Evolutionary conservation across 1,140 invertebrate genomes (phyloP), one percentile per base, ranked within the genome.

Genomic region (Caenorhabditis latens): DNA sequence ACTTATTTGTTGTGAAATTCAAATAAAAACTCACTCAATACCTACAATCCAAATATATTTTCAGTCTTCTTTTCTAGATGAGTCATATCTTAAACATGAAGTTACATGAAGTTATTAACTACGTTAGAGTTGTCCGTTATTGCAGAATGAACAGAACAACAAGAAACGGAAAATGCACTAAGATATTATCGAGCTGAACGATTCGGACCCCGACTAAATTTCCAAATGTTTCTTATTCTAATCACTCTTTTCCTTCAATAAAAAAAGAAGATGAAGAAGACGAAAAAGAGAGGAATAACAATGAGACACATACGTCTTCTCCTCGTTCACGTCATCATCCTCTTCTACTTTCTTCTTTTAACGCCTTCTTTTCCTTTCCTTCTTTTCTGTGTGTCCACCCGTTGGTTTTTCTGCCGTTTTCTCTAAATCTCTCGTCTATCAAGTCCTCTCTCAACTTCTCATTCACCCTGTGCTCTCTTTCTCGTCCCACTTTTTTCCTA

Each of bases 301-400:
- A 79, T 79, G 71, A 79, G 71, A 79, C 71, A 21, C 46, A 71
- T 48, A 71, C 42, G 65, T 63, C 61, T 63, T 63, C 65, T 21
- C 19, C 21, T 46, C 14, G 13, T 43, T 43, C 24, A 71, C 65
- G 65, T 71, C 65, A 71, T 71, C 65, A 19, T 63, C 61, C 32
- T 63, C 24, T 63, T 24, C 65, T 71, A 16, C 71, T 48, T 50
- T 19, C 71, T 9, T 63, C 19, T 50, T n/a, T 79, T 40, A 8
- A 79, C 21, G 46, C 46, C 46, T 50, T 50, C 46, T 79, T n/a
- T n/a, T 50, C 9, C 16, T 48, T 24, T 50, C 32, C 13, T 24
- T 19, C n/a, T 8, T n/a, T 21, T 24, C 43, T 24, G 11, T 79
- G n/a, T 32, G 14, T 53, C 42, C 42, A 53, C n/a, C 3, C n/a